Conservation (phyloP, 2,888 invertebrate genomes). For the Pyrgus malvae region DNA sequence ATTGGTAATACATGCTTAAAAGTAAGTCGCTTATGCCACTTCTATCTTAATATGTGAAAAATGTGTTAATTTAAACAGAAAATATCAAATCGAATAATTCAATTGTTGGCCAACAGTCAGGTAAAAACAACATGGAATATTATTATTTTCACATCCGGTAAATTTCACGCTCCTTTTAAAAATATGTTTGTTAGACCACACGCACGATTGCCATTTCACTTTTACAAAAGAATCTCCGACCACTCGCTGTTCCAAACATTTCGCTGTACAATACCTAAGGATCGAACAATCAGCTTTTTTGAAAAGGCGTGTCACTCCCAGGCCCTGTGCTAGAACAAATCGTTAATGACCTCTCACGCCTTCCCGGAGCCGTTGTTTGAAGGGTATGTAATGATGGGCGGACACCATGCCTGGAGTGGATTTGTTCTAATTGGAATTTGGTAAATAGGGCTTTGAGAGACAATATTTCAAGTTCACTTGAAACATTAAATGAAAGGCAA, state of each 20-base stretch:
- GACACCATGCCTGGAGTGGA: constrained; percentile 2
- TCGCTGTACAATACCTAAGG: neutral
- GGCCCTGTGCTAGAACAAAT: neutral
- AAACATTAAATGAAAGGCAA: too few relatives aligned
- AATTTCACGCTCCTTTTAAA: too few relatives aligned
- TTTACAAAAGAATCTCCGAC: neutral
- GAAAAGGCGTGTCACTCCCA: constrained; percentile 8
- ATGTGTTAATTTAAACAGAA: too few relatives aligned
- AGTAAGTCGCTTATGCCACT: too few relatives aligned
- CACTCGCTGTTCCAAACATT: neutral
- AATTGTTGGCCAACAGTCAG: too few relatives aligned
- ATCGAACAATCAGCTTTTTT: constrained; percentile 4
- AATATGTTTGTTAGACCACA: neutral
- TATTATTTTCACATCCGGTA: too few relatives aligned
- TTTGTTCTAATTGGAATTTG: constrained; percentile 14
- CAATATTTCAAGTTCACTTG: neutral
- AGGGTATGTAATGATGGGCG: constrained; percentile 22
- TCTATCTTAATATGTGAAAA: too few relatives aligned
- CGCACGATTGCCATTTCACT: neutral
- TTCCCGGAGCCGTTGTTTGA: constrained; percentile 1
- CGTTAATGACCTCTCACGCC: constrained; percentile 11
- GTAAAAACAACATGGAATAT: too few relatives aligned
- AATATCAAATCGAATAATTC: too few relatives aligned
- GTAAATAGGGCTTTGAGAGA: constrained; percentile 22
- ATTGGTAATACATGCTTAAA: too few relatives aligned